phyloP scores from a whole-genome alignment of 2,113 vertebrate genomes.

The Taxidea taxus region DNA sequence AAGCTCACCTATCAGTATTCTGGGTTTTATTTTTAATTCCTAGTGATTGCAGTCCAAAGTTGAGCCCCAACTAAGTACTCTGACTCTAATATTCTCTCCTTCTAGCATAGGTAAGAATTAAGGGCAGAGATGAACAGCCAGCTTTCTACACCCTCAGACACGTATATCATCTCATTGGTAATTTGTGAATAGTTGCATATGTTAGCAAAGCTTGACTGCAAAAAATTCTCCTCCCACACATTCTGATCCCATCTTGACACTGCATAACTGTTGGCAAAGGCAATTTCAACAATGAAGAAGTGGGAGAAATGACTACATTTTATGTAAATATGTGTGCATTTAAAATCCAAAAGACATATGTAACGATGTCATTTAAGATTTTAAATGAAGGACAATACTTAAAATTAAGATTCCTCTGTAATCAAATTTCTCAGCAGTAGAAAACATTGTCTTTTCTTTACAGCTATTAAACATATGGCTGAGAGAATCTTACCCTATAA shows the following conservation, averaged over 20 bases:
- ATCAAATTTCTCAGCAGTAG: slow-evolving; percentile 52
- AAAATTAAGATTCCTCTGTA: slow-evolving; percentile 48
- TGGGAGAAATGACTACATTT: slow-evolving; percentile 72
- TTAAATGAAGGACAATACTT: slow-evolving; percentile 45
- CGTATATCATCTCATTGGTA: slow-evolving; percentile 26
- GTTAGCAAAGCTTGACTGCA: slow-evolving; percentile 61
- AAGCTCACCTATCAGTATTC: background rate
- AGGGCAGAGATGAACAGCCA: background rate
- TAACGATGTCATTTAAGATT: slow-evolving; percentile 43
- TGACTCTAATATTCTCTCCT: background rate
- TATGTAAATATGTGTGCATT: slow-evolving; percentile 67
- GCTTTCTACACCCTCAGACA: background rate
- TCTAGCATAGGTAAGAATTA: background rate
- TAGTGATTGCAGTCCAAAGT: background rate
- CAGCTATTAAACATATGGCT: slow-evolving; percentile 48
- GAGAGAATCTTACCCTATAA: slow-evolving; percentile 38
- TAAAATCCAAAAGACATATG: slow-evolving; percentile 57
- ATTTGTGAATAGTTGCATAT: slow-evolving; percentile 52
- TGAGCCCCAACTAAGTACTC: background rate
- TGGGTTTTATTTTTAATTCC: background rate
- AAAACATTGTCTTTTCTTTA: slow-evolving; percentile 56
- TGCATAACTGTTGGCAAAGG: slow-evolving; percentile 58
- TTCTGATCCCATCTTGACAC: slow-evolving; percentile 72
- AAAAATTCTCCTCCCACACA: slow-evolving; percentile 66
- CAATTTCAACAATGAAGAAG: slow-evolving; percentile 77